These are phyloP conservation scores for Neogobius melanostomus DNA, from an alignment of 2,113 vertebrate genomes.

Conservation along the genomic window DNA sequence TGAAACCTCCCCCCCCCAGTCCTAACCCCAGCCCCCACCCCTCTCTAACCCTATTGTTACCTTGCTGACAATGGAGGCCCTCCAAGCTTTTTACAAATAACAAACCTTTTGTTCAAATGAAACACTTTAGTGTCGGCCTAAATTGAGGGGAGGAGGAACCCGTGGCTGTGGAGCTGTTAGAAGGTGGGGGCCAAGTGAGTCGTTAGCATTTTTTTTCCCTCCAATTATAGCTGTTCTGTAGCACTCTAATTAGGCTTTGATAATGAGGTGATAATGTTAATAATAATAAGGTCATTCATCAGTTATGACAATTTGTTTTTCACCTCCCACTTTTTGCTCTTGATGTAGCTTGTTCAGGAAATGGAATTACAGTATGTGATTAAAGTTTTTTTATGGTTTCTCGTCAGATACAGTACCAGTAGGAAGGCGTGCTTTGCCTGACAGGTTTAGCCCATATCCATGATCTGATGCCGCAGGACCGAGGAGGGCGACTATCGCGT, in stretches of 20 bases:
- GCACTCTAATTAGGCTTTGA: slow-evolving; percentile 84
- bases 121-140: slow-evolving; percentile 77
- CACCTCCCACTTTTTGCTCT: slow-evolving; percentile 35
- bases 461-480: slow-evolving; percentile 40
- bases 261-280: slow-evolving; percentile 81
- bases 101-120: slow-evolving; percentile 75
- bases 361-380: slow-evolving; percentile 62
- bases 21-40: slow-evolving; percentile 17
- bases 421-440: slow-evolving; percentile 26
- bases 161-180: slow-evolving; percentile 14
- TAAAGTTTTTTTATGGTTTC: slow-evolving; percentile 60
- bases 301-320: slow-evolving; percentile 51
- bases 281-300: slow-evolving; percentile 81
- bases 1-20: slow-evolving; percentile 49
- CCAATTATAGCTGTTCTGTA: slow-evolving; percentile 82
- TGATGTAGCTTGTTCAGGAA: slow-evolving; percentile 83
- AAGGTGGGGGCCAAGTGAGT: slow-evolving; percentile 50
- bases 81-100: slow-evolving; percentile 57
- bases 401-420: slow-evolving; percentile 40
- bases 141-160: slow-evolving; percentile 66
- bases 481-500: slow-evolving; percentile 32
- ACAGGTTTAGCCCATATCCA: slow-evolving; percentile 35
- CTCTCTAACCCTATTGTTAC: slow-evolving; percentile 76
- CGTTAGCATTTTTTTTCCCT: slow-evolving; percentile 73
- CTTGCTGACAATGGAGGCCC: slow-evolving; percentile 78